Base-by-base conservation (phyloP, 1,140 invertebrate species). In the Archivesica marissinica region DNA sequence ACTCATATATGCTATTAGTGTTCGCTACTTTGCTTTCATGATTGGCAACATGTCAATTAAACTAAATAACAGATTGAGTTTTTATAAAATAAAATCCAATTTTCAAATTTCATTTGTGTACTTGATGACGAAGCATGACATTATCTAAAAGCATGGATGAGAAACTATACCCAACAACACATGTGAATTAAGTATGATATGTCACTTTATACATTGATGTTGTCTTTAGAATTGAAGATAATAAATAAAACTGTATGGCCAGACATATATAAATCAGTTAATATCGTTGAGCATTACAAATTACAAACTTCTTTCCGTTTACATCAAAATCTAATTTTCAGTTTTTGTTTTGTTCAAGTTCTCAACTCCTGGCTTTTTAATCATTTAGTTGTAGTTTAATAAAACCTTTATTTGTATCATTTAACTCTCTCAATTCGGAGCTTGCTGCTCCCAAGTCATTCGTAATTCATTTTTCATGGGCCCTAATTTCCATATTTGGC, bases 361-460 rank as follows among this genome's bases (percentile, higher is more conserved):
- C n/a, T 7, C 15, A 13, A 30, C 44, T 66, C 44, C n/a, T 23
- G 28, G 13, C 2, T 17, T 3, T 56, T 2, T 35, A 44, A 23
- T 66, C 41, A n/a, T 68, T 76, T 41, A 56, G 50, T 54, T 76
- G 54, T 76, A 59, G 74, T 56, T 39, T 56, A 23, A 25, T 38
- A 70, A 38, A 20, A 23, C 52, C 4, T 17, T 30, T n/a, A n/a
- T n/a, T 30, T 56, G 70, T 13, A 47, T 50, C 25, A 28, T 52
- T 74, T 4, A 47, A 28, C 50, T 82, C 17, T 35, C n/a, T n/a
- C n/a, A 35, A 39, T 59, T 44, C 35, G 79, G 79, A 82, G 79
- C 79, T 82, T 82, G 79, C 79, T 82, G 79, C 79, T 82, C 79
- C 79, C 70, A 15, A n/a, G 23, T 44, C 38, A 72, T 52, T 70